phyloP scores from a whole-genome alignment of 2,888 invertebrate species.

The Calameuta filiformis region DNA sequence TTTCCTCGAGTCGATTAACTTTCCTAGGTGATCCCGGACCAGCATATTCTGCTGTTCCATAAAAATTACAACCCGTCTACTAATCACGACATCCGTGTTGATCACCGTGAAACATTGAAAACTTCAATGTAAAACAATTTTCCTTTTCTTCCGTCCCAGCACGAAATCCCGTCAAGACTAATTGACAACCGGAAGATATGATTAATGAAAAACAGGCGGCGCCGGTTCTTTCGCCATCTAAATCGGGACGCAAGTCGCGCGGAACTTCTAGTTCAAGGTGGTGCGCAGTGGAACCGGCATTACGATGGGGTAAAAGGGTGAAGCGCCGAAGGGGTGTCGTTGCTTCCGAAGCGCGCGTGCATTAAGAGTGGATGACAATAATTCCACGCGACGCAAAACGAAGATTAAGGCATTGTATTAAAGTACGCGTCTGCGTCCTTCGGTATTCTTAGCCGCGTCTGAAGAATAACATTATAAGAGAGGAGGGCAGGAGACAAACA shows the following conservation, averaged over 20 bases:
- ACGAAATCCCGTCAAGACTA: neutral
- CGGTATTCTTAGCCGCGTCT: constrained; percentile 40
- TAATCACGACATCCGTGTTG: too few relatives aligned
- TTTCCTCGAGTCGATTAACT: too few relatives aligned
- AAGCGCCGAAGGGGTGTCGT: neutral
- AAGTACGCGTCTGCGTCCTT: constrained; percentile 31
- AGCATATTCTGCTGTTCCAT: too few relatives aligned
- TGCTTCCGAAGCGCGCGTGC: neutral
- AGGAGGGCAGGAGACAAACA: constrained; percentile 54
- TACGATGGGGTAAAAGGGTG: neutral
- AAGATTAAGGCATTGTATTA: constrained; percentile 49
- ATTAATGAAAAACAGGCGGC: constrained; percentile 3
- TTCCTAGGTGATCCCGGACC: too few relatives aligned
- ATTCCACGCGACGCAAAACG: constrained; percentile 49
- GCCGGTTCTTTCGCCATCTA: neutral
- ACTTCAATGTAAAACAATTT: too few relatives aligned
- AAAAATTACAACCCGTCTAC: too few relatives aligned
- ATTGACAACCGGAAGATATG: constrained; percentile 7
- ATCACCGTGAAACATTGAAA: too few relatives aligned
- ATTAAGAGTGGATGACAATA: constrained; percentile 30
- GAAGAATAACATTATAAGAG: constrained; percentile 49
- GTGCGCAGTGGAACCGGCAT: neutral
- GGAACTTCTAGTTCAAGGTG: neutral
- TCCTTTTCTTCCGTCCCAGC: neutral
- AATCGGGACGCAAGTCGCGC: neutral